phyloP scores from a whole-genome alignment of 2,888 invertebrate species.

The Trilocha varians region DNA sequence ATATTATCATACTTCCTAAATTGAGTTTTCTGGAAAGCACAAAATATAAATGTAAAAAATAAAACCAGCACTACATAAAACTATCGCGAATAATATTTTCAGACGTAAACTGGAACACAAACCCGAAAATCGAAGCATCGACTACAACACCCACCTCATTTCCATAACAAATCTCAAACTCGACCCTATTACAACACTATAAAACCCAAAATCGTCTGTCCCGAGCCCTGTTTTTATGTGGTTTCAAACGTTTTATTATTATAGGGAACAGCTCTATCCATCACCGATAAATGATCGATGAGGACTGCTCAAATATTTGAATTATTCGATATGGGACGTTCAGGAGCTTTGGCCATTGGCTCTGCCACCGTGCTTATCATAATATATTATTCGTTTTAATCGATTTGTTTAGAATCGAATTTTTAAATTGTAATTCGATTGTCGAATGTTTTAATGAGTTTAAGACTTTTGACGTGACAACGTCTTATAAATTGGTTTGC shows the following conservation, averaged over 20 bases:
- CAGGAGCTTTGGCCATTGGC: constrained; percentile 17
- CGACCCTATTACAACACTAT: neutral
- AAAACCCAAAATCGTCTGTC: neutral
- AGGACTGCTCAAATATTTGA: constrained; percentile 66
- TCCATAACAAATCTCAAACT: neutral
- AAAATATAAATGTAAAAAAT: no score
- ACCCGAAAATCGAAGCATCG: constrained; percentile 5
- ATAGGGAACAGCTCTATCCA: constrained; percentile 48
- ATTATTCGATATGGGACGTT: constrained; percentile 50
- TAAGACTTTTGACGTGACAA: no score
- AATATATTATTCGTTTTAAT: constrained; percentile 20
- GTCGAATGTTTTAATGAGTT: neutral
- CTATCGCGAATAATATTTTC: neutral
- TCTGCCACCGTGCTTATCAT: constrained; percentile 29
- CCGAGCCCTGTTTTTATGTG: neutral
- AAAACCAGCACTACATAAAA: no score
- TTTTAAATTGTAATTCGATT: neutral
- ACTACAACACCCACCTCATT: neutral
- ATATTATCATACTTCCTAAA: no score
- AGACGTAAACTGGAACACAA: neutral
- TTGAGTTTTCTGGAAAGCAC: no score
- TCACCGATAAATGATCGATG: constrained; percentile 69
- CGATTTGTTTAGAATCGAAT: neutral
- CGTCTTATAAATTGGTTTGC: no score
- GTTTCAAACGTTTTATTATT: neutral